Evolutionary conservation across 1,140 invertebrate genomes (phyloP), one percentile per base, ranked within the genome.

Genomic region (Lucilia sericata): DNA sequence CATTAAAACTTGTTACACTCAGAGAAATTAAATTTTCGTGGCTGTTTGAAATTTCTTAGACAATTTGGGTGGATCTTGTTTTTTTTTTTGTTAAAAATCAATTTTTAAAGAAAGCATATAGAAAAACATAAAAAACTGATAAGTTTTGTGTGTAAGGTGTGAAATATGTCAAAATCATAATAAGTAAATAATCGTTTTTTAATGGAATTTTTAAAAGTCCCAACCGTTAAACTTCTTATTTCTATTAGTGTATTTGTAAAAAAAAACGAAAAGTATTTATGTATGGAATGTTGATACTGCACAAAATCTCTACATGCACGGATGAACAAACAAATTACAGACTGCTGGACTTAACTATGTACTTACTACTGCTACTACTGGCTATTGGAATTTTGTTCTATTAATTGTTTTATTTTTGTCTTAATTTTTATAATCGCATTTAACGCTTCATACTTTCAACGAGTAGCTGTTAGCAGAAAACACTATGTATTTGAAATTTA

Each of bases 371-470:
- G 25, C 25, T 17, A 60, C 14, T 21, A 21, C 21, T 70, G n/a
- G 12, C 21, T 25, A 10, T 21, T 19, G 65, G 19, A 70, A 70
- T 70, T 21, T 70, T 19, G 65, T 70, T 70, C n/a, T 70, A 70
- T 70, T 70, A 70, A 70, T 70, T 70, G 19, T 70, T 70, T 70
- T 10, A 60, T 60, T 60, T 60, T 7, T 42, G 42, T 42, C 42
- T 60, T 60, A 60, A 60, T 60, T 60, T 17, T n/a, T 70, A 70
- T 70, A 12, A 21, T 70, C 21, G n/a, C n/a, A n/a, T 70, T 70
- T 70, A 70, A 70, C 21, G 19, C 21, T 70, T 70, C 5, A 70
- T 70, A 21, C 65, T 21, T 7, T 70, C n/a, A 30, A 30, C 3
- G 55, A 8, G 42, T 7, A 10, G 14, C 55, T 14, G 55, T 60